Evolutionary conservation across 2,113 vertebrate genomes (phyloP), one percentile per base, ranked within the genome.

Genomic region (Emydura subglobosa): DNA sequence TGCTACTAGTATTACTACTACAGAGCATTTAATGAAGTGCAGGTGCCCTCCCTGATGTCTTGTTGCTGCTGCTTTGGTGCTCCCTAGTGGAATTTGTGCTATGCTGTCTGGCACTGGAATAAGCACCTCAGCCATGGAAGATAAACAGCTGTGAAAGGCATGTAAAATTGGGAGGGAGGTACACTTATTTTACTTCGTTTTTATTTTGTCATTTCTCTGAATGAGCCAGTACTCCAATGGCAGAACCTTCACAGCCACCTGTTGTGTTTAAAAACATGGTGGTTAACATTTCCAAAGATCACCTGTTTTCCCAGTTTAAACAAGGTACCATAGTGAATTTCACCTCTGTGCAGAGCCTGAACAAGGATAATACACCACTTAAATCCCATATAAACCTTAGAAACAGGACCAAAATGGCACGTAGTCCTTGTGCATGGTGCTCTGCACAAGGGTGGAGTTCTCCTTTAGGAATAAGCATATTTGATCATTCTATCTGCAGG

Each of bases 91-190:
- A 94, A 53, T 57, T 59, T 65, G 55, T 55, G 21, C 82, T 68
- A 74, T 84, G 54, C 79, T 88, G 74, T 47, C 55, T 76, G 65
- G 31, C 78, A 39, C 9, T 53, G 83, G 50, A 57, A 90, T 72
- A 81, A 54, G 82, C 80, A 53, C 31, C 90, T 2, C 57, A 86
- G 39, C 55, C 50, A 86, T 13, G 10, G 39, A 21, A 76, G 42
- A 61, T 19, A 91, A 93, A 93, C 24, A 92, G 83, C 65, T 81
- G 61, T 55, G 50, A 16, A 27, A 84, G 93, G 94, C n/a, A 79
- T 65, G 79, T 49, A 83, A 72, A 57, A 54, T 42, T 44, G 59
- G 44, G 42, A n/a, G 34, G 34, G 34, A 81, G 51, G 34, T 25
- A 82, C 12, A 24, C 80, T 61, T 34, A 65, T 87, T 87, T 61